phyloP scores from a whole-genome alignment of 2,888 invertebrate species.

The Tribolium freemani region DNA sequence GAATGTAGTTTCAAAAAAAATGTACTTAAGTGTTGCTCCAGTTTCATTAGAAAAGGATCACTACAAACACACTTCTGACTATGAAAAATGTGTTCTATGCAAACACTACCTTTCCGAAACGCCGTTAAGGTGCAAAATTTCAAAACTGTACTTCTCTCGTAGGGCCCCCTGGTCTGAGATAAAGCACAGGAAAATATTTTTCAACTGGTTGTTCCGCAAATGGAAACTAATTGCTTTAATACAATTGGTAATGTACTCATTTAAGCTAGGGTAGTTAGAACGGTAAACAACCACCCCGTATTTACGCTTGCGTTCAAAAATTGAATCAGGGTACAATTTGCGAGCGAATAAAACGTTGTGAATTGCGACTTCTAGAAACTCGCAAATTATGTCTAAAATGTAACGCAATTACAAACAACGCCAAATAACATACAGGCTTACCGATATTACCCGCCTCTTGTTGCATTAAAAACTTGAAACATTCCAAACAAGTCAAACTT shows the following conservation, averaged over 20 bases:
- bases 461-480: background rate
- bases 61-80: background rate
- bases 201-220: slow-evolving; percentile 69
- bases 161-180: slow-evolving; percentile 66
- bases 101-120: slow-evolving; percentile 40
- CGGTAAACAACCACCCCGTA: slow-evolving; percentile 75
- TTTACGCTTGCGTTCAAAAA: slow-evolving; percentile 75
- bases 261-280: slow-evolving; percentile 76
- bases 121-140: slow-evolving; percentile 53
- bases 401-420: background rate
- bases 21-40: slow-evolving; percentile 74
- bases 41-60: slow-evolving; percentile 72
- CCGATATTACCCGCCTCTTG: background rate
- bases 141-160: slow-evolving; percentile 69
- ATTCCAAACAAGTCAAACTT: no score
- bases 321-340: slow-evolving; percentile 75
- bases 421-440: background rate
- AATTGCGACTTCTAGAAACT: slow-evolving; percentile 77
- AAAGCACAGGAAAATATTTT: slow-evolving; percentile 69
- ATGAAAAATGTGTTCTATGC: no score
- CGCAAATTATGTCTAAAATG: slow-evolving; percentile 71
- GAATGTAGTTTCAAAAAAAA: slow-evolving; percentile 74
- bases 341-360: slow-evolving; percentile 75
- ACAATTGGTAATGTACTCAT: slow-evolving; percentile 73
- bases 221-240: slow-evolving; percentile 70